Evolutionary conservation across 2,113 vertebrate genomes (phyloP).

Genomic region (Macrotus californicus): DNA sequence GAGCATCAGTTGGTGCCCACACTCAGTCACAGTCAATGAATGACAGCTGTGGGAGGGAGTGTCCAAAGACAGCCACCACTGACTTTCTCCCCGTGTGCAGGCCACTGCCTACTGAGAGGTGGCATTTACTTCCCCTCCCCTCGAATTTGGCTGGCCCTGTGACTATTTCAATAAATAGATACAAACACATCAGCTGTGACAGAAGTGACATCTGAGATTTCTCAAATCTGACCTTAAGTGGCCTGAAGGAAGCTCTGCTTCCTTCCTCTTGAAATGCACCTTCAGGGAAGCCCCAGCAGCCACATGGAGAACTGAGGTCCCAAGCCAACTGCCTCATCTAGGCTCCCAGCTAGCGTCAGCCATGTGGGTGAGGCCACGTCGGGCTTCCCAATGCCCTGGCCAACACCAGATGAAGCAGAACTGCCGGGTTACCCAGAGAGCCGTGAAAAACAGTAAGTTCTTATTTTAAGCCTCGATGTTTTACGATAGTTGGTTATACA

Average conservation of each 20-base stretch:
- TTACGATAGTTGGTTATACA: background rate
- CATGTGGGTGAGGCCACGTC: background rate
- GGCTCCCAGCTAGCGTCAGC: background rate
- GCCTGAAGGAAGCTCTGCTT: background rate
- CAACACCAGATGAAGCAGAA: background rate
- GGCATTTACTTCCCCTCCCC: background rate
- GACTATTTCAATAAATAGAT: background rate
- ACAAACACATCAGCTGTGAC: too few relatives aligned
- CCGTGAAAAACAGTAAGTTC: background rate
- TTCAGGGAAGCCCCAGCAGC: background rate
- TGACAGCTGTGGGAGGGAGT: too few relatives aligned
- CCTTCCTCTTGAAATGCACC: background rate
- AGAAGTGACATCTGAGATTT: background rate
- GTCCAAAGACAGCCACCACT: background rate
- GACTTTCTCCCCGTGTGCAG: background rate
- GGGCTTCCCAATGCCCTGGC: background rate
- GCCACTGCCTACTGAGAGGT: accelerated
- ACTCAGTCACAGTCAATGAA: background rate
- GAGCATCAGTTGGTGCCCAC: background rate
- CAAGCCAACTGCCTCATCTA: background rate
- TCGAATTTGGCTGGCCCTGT: background rate
- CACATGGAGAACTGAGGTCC: background rate
- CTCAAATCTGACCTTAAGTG: background rate
- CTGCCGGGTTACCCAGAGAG: background rate
- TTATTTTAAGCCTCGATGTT: background rate